Evolutionary conservation across 2,113 vertebrate species (phyloP).

Genomic region (Hassar affinis): DNA sequence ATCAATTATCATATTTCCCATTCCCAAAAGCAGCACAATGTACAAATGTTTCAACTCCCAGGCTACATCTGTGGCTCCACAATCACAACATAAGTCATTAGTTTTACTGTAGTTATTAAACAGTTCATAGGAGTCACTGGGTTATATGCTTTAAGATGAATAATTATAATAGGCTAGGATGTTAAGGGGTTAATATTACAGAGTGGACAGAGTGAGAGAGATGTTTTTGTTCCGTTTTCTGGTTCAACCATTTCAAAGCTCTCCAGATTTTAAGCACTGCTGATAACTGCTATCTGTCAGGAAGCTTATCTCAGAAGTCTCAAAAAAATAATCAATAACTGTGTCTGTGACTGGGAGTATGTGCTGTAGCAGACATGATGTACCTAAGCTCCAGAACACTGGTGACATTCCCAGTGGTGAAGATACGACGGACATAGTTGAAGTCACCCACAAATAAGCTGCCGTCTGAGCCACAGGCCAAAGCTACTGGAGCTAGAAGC

Average conservation of each 20-base stretch:
- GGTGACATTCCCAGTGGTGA: constrained; percentile 95
- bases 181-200: background rate
- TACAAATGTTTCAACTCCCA: background rate
- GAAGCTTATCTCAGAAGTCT: constrained; percentile 30
- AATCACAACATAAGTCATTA: background rate
- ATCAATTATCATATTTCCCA: background rate
- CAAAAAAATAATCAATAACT: constrained; percentile 17
- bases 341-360: constrained; percentile 10
- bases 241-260: background rate
- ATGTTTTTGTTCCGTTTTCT: background rate
- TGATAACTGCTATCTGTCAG: constrained; percentile 20
- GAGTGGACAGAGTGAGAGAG: background rate
- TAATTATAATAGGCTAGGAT: background rate
- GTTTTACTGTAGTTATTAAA: background rate
- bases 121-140: background rate
- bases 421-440: constrained; percentile 97
- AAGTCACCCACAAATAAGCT: constrained; percentile 98
- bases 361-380: constrained; percentile 28
- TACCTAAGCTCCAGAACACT: constrained; percentile 96
- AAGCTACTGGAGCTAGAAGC: constrained; percentile 90
- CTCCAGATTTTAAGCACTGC: background rate
- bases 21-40: background rate
- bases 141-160: background rate
- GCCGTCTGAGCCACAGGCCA: constrained; percentile 90
- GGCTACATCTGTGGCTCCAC: background rate